Percentiles rank a stretch among this genome's conserved stretches.
phyloP scores from a whole-genome alignment of 2,113 vertebrate genomes.

The Felis chaus region DNA sequence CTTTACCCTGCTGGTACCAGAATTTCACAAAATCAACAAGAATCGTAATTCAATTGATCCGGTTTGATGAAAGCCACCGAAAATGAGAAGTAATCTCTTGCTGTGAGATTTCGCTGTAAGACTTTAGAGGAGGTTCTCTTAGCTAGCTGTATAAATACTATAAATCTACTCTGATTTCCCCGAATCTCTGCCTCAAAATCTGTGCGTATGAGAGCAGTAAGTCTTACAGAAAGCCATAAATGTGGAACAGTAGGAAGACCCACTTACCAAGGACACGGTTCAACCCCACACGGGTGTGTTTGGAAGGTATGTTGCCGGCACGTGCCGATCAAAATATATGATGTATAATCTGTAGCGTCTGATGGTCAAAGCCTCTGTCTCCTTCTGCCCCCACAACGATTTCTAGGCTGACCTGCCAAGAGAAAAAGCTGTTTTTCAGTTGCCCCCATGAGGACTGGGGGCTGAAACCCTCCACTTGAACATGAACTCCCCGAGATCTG shows the following conservation, averaged over 20 bases:
- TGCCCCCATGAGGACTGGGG: too few relatives aligned
- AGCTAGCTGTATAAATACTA: not conserved
- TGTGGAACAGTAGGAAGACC: not conserved
- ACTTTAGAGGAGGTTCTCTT: not conserved
- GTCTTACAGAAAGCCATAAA: not conserved
- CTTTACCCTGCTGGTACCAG: not conserved
- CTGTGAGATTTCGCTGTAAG: not conserved
- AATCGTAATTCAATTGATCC: not conserved
- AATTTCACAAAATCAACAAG: not conserved
- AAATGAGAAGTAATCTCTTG: not conserved
- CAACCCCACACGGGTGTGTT: not conserved
- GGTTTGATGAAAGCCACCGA: not conserved
- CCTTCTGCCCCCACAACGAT: not conserved
- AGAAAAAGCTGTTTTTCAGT: not conserved
- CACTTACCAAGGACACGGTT: not conserved
- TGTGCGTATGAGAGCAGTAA: not conserved
- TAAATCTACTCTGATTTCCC: not conserved
- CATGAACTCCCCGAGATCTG: not conserved
- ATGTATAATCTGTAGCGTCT: fast-evolving
- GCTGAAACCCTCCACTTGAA: not conserved
- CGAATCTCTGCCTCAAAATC: not conserved
- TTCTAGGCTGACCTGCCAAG: not conserved
- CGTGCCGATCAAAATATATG: not conserved
- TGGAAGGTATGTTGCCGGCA: not conserved
- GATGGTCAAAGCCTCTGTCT: not conserved